phyloP scores from a whole-genome alignment of 2,113 vertebrate genomes.

The Candoia aspera region DNA sequence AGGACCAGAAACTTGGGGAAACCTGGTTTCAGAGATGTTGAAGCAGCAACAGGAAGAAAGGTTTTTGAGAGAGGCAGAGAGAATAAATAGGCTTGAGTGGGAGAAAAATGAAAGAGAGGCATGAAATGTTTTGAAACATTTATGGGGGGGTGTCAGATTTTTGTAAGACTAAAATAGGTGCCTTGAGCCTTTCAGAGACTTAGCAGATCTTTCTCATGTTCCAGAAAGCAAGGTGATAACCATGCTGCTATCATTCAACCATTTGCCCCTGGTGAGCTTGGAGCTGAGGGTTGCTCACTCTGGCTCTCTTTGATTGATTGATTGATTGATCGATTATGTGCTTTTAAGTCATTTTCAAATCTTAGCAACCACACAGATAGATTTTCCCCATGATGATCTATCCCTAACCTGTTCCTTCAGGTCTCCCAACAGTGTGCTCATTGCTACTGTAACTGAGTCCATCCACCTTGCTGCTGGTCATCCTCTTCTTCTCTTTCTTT shows the following conservation, averaged over 20 bases:
- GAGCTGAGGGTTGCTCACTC: background rate
- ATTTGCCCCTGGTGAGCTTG: background rate
- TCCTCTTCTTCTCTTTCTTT: background rate
- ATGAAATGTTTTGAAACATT: background rate
- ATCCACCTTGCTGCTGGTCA: background rate
- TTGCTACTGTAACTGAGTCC: background rate
- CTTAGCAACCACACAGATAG: background rate
- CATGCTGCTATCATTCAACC: background rate
- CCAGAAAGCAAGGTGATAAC: background rate
- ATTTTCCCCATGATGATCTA: background rate
- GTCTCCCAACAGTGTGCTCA: background rate
- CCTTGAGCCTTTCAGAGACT: background rate
- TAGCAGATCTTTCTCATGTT: background rate
- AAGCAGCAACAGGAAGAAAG: too few relatives aligned
- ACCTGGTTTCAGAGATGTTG: too few relatives aligned
- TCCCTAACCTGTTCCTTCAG: background rate
- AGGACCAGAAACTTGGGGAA: too few relatives aligned
- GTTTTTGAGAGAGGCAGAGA: too few relatives aligned
- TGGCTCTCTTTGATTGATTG: background rate
- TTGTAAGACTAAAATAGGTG: background rate
- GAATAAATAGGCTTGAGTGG: too few relatives aligned
- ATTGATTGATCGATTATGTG: too few relatives aligned
- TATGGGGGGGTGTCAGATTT: background rate
- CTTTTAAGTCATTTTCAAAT: background rate
- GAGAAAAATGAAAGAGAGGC: too few relatives aligned